A percentile compares a stretch with the other conserved stretches of the same genome.
These are phyloP conservation scores for Syngnathus acus DNA, from an alignment of 2,797 vertebrate species.

Conservation along the genomic window DNA sequence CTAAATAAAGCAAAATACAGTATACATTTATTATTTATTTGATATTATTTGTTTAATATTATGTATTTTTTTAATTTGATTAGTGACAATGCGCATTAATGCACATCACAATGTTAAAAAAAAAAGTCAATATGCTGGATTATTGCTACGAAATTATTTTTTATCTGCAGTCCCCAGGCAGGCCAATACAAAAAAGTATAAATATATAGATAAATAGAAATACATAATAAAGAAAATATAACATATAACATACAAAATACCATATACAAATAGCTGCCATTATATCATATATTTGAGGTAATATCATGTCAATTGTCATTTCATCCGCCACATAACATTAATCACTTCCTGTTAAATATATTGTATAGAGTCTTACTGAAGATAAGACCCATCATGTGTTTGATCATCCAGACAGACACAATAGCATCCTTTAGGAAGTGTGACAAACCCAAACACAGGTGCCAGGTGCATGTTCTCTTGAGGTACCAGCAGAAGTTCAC, in stretches of 20 bases:
- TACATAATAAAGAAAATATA: neutral
- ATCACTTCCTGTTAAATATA: neutral
- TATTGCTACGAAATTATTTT: no score
- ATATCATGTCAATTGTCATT: neutral
- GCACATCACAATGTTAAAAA: no score
- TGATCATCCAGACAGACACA: conserved; percentile 56
- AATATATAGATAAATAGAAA: no score
- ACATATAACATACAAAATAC: neutral
- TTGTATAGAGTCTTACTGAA: conserved; percentile 9
- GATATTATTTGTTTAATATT: no score
- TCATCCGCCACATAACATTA: neutral
- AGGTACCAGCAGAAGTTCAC: conserved; percentile 42
- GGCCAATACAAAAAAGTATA: no score
- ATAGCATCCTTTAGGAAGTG: conserved; percentile 59
- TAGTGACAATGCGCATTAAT: no score
- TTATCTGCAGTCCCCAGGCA: no score
- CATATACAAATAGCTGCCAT: no score
- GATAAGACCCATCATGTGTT: conserved; percentile 47
- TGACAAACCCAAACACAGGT: conserved; percentile 62
- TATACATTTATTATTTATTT: no score
- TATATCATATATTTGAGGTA: neutral
- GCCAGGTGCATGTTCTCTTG: conserved; percentile 43
- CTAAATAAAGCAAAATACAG: no score
- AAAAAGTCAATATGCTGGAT: no score
- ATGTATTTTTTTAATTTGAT: no score